phyloP scores from a whole-genome alignment of 2,888 invertebrate species.

The Ornithoptera priamus region DNA sequence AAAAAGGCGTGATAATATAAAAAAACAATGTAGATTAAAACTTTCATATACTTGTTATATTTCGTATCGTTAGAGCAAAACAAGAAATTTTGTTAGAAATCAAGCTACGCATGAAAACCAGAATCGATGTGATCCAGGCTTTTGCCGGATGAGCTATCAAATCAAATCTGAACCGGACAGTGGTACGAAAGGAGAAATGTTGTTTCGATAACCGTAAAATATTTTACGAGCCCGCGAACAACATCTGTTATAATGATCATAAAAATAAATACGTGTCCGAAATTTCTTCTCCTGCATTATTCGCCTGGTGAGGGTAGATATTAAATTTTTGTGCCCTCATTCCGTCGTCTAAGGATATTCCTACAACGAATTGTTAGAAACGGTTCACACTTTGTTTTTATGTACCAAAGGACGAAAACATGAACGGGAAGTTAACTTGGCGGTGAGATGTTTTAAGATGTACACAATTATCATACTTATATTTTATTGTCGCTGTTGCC shows the following conservation, averaged over 20 bases:
- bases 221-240: constrained; percentile 10
- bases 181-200: background rate
- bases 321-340: background rate
- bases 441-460: no score
- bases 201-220: constrained; percentile 16
- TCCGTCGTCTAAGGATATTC: background rate
- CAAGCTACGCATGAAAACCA: background rate
- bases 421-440: no score
- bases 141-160: background rate
- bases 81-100: background rate
- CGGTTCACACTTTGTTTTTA: no score
- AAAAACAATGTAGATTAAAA: no score
- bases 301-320: background rate
- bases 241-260: constrained; percentile 16
- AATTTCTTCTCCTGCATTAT: background rate
- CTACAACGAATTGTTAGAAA: no score
- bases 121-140: background rate
- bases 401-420: no score
- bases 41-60: no score
- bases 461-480: no score
- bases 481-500: no score
- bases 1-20: no score
- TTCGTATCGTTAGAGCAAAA: no score
- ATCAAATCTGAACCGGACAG: constrained; percentile 3
- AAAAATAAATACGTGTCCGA: constrained; percentile 10